Percentiles rank a stretch among this genome's conserved stretches.
These are phyloP conservation scores for Noctua comes DNA, from an alignment of 2,888 invertebrate species.

Conservation along the genomic window DNA sequence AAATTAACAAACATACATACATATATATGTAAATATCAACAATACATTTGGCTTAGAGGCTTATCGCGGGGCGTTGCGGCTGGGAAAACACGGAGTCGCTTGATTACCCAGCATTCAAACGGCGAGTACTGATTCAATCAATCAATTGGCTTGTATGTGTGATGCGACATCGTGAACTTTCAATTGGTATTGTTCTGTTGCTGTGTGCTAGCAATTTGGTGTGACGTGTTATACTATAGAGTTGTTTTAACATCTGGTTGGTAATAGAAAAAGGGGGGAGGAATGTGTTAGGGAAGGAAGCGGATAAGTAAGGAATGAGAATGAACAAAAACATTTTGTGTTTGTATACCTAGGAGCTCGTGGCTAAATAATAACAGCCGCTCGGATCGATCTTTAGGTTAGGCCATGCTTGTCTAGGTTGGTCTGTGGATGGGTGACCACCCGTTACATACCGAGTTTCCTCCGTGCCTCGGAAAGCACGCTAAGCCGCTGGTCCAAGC, in stretches of 20 bases:
- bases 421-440: no score
- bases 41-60: slow-evolving; percentile 69
- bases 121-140: slow-evolving; percentile 75
- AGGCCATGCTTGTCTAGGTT: no score
- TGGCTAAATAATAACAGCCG: no score
- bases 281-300: no score
- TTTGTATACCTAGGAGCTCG: no score
- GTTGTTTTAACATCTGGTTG: slow-evolving; percentile 25
- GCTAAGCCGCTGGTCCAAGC: no score
- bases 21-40: slow-evolving; percentile 64
- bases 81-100: slow-evolving; percentile 82
- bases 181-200: slow-evolving; percentile 40
- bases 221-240: slow-evolving; percentile 15
- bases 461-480: no score
- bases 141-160: slow-evolving; percentile 62
- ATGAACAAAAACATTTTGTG: no score
- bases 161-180: slow-evolving; percentile 27
- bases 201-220: slow-evolving; percentile 29
- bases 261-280: no score
- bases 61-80: slow-evolving; percentile 73
- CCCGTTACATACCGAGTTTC: no score
- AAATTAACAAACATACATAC: slow-evolving; percentile 12
- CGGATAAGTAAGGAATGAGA: no score
- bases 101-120: slow-evolving; percentile 76
- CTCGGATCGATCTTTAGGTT: no score